Evolutionary conservation across 2,113 vertebrate genomes (phyloP), one percentile per base, ranked within the genome.

Genomic region (Apistogramma diplotaenia): DNA sequence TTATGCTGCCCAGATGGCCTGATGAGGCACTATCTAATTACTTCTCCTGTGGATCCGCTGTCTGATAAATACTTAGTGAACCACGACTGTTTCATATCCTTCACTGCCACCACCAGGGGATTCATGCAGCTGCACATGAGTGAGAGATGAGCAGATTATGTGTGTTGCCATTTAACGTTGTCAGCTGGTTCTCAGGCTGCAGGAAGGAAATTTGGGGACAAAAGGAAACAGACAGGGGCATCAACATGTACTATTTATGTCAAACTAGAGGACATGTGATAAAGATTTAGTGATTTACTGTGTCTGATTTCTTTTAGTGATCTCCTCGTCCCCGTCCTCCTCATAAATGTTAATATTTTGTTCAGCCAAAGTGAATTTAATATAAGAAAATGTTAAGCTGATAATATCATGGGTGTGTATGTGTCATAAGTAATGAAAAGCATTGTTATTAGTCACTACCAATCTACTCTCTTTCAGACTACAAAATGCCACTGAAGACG

Each of bases 11-110:
- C 90, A 89, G 90, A 89, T 91, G 88, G 77, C 35, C 53, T 89
- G 88, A 89, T 89, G 80, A 84, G 71, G 85, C 65, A 78, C 74
- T 62, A 83, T 85, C 84, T 88, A 81, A 89, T 89, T 90, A 90
- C 84, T 89, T 85, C 75, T 78, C 76, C 58, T 59, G 76, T 80
- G 67, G 49, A 74, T 81, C 57, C 81, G 59, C 35, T 85, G 2
- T 73, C 72, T 81, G 60, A 79, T 57, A 74, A 85, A 74, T 27
- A 58, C 19, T 76, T 25, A 75, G 25, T 55, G 25, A 53, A 61
- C n/a, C 19, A 11, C 7, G 9, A 1, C 29, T 29, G 54, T 81
- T 58, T 40, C n/a, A 78, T 54, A 75, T 51, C 65, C 55, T 67
- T 40, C 43, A 90, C 85, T 85, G 82, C 87, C 89, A 77, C 90